Evolutionary conservation across 2,113 vertebrate species (phyloP).

Genomic region (Albula glossodonta): DNA sequence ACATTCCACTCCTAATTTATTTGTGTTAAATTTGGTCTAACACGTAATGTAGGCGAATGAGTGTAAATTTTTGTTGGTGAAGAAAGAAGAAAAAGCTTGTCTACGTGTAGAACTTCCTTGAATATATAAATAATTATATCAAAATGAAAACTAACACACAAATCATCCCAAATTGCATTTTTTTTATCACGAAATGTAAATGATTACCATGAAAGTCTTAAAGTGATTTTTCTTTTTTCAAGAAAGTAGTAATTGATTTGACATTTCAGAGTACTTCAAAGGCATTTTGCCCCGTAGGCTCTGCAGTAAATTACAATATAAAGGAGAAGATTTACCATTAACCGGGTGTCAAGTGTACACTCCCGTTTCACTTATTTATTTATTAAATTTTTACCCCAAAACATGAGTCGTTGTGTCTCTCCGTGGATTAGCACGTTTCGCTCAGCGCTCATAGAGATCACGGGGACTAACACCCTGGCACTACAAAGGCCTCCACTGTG

Average conservation of each 20-base stretch:
- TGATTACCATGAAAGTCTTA: slow-evolving; percentile 65
- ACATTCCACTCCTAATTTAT: background rate
- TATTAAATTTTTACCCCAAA: background rate
- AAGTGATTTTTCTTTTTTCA: slow-evolving; percentile 67
- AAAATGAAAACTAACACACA: slow-evolving; percentile 30
- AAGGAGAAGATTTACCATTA: slow-evolving; percentile 66
- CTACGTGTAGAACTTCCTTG: slow-evolving; percentile 58
- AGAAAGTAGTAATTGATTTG: slow-evolving; percentile 72
- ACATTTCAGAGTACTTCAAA: slow-evolving; percentile 73
- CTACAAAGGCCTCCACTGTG: background rate
- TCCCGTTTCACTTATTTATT: background rate
- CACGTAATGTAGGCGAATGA: background rate
- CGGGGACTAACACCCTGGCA: background rate
- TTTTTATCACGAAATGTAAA: slow-evolving; percentile 60
- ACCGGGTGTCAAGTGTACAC: slow-evolving; percentile 59
- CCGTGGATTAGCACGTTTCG: background rate
- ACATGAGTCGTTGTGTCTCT: background rate
- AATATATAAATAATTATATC: slow-evolving; percentile 44
- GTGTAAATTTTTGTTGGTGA: slow-evolving; percentile 31
- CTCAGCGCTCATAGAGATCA: background rate
- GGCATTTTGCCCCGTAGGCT: slow-evolving; percentile 64
- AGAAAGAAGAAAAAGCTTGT: slow-evolving; percentile 60
- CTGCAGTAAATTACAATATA: slow-evolving; percentile 68
- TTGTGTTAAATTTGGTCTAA: background rate
- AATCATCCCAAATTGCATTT: slow-evolving; percentile 62